Evolutionary conservation across 2,797 vertebrate genomes (phyloP).

Genomic region (Neopelma chrysocephalum): DNA sequence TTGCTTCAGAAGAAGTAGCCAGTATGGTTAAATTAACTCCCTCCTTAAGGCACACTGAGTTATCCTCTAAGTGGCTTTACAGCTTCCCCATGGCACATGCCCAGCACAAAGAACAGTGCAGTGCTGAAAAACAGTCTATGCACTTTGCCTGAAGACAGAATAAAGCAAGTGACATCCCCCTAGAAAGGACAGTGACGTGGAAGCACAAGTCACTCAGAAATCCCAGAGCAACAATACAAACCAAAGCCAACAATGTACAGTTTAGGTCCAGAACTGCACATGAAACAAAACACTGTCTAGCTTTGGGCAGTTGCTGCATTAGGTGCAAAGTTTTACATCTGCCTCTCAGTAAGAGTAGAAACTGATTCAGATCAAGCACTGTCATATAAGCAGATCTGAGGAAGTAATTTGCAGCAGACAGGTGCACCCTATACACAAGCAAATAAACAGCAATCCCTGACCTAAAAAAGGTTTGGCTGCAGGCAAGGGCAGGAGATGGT

Average conservation of each 20-base stretch:
- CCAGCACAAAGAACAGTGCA: neutral
- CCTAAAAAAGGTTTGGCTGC: neutral
- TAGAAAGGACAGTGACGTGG: neutral
- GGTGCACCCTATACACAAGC: fast-evolving
- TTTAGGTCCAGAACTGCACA: neutral
- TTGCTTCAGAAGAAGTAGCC: neutral
- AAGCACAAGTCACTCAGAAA: neutral
- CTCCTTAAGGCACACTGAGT: neutral
- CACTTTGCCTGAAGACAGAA: neutral
- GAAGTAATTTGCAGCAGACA: neutral
- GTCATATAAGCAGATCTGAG: neutral
- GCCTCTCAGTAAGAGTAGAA: neutral
- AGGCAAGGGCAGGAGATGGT: neutral
- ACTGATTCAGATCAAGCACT: neutral
- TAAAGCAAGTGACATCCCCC: neutral
- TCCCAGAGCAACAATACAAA: neutral
- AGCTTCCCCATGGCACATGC: neutral
- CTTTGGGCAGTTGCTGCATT: neutral
- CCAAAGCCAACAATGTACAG: fast-evolving
- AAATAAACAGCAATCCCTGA: neutral
- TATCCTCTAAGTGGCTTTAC: neutral
- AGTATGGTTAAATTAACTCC: neutral
- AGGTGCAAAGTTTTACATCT: neutral
- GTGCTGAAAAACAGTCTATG: neutral
- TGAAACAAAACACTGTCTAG: neutral